Base-by-base conservation (phyloP, 2,797 vertebrate species). In the Tauraco hartlaubi region DNA sequence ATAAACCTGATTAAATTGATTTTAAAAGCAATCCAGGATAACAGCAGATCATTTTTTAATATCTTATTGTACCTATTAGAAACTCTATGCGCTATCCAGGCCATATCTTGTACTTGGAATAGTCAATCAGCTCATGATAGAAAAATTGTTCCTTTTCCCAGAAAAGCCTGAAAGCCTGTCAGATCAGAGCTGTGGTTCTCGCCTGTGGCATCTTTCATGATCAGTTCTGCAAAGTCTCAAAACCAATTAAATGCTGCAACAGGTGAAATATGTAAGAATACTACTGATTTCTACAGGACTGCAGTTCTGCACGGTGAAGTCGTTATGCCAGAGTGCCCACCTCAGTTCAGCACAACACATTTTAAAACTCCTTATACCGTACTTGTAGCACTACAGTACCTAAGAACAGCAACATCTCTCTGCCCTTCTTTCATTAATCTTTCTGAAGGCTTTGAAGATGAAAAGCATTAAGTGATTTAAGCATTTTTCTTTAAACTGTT, bases 271-370 rank as follows among this genome's bases (percentile, higher is more conserved):
- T 0, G 12, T 15, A 29, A 59, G 75, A n/a, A 37, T 5, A 9
- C 22, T 6, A 3, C 2, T 3, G 12, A n/a, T 17, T 35, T 15
- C 55, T 11, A 5, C 14, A 39, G 46, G 23, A 16, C 28, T 52
- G 61, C 59, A 41, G 35, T 5, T 64, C 63, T 21, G 31, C 31
- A 2, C 39, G 2, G 26, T 22, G 51, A 23, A 7, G 11, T 9
- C 54, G 1, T 15, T 4, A 8, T 3, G 33, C 9, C 76, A 10
- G 37, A 0, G 1, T 3, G 20, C 29, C 51, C 3, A 10, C 41
- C 77, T n/a, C 6, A 15, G 39, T 3, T 46, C 84, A 48, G 35
- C 2, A 14, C 52, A 63, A 15, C 1, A 26, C 28, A 5, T 6
- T 22, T 31, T 44, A 44, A 41, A 54, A 44, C 2, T 29, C 61